Evolutionary conservation across 2,888 invertebrate species (phyloP).

Genomic region (Ctenicera cuprea): DNA sequence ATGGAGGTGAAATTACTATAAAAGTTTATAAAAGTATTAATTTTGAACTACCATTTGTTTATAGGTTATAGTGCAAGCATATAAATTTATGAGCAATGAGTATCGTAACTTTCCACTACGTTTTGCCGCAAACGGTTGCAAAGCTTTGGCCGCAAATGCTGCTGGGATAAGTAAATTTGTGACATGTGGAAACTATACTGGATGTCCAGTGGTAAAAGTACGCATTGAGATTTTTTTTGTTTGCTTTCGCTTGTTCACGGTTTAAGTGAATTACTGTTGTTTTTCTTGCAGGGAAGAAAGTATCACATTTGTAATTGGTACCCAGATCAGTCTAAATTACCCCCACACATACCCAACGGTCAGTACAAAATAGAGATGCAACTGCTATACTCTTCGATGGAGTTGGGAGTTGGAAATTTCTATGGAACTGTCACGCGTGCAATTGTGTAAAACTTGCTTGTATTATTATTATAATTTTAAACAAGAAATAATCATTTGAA

Average conservation of each 20-base stretch:
- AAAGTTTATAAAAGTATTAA: too few relatives aligned
- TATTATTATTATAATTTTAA: too few relatives aligned
- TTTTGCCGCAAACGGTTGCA: not conserved
- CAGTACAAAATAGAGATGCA: not conserved
- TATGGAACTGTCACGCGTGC: not conserved
- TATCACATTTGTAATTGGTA: not conserved
- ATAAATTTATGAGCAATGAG: conserved; percentile 15
- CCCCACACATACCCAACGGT: not conserved
- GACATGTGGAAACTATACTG: not conserved
- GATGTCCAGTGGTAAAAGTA: not conserved
- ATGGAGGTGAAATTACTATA: too few relatives aligned
- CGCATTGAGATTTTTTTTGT: too few relatives aligned
- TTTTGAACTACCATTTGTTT: too few relatives aligned
- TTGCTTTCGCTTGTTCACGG: too few relatives aligned
- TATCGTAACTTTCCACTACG: conserved; percentile 5
- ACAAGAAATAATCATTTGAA: too few relatives aligned
- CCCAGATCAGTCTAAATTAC: not conserved
- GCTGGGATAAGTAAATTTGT: not conserved
- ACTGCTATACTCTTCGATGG: not conserved
- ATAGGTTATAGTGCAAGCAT: not conserved
- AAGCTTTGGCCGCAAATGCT: not conserved
- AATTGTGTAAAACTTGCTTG: too few relatives aligned
- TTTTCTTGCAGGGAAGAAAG: not conserved
- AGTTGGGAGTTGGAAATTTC: not conserved
- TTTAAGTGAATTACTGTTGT: too few relatives aligned